Conservation (phyloP, 2,113 vertebrate species). For the Phalacrocorax carbo region DNA sequence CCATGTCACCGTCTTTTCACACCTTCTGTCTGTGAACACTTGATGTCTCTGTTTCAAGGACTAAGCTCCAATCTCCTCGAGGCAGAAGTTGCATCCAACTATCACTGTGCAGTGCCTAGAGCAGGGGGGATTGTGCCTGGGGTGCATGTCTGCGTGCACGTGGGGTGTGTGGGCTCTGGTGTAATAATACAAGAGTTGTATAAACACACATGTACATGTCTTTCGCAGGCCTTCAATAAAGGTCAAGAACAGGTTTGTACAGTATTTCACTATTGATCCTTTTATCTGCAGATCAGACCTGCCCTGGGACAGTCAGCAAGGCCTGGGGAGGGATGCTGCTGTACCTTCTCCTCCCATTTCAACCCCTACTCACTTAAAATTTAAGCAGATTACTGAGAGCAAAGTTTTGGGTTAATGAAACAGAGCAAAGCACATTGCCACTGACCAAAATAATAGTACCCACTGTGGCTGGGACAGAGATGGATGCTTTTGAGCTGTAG, state of each 20-base stretch:
- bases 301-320: background rate
- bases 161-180: background rate
- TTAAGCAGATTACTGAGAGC: background rate
- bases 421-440: background rate
- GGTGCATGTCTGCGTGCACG: rapidly evolving
- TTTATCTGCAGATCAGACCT: background rate
- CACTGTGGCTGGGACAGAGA: background rate
- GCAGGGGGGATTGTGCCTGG: background rate
- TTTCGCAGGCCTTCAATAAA: background rate
- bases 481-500: background rate
- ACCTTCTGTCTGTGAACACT: background rate
- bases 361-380: background rate
- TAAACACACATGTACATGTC: rapidly evolving
- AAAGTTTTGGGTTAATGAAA: background rate
- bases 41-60: background rate
- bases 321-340: background rate
- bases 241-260: background rate
- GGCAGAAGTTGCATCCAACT: background rate
- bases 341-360: background rate
- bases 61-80: rapidly evolving
- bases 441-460: background rate
- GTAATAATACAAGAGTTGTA: background rate
- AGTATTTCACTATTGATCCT: rapidly evolving
- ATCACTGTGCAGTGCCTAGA: rapidly evolving
- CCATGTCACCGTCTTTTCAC: rapidly evolving